These are phyloP conservation scores for Drosophila pruinosa DNA, from an alignment of 1,140 invertebrate species.

Conservation along the genomic window DNA sequence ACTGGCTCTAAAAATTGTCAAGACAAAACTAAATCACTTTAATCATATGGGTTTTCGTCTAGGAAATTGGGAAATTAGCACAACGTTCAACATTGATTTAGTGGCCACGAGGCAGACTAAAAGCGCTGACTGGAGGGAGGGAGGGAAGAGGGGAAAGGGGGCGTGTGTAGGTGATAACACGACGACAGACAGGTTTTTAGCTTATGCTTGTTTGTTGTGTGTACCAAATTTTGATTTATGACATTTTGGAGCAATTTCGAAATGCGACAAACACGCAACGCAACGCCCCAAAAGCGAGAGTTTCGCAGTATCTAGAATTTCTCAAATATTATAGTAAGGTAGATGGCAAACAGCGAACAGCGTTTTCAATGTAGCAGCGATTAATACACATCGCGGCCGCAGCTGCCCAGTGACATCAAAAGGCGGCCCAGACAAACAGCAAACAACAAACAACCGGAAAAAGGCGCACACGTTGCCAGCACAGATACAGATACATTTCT, in stretches of 20 bases:
- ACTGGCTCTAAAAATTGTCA: not conserved
- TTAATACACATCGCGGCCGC: conserved; percentile 74
- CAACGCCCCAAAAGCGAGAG: conserved; percentile 1
- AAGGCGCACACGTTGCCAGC: conserved; percentile 8
- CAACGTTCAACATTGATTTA: conserved; percentile 58
- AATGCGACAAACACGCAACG: conserved; percentile 73
- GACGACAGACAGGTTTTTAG: conserved; percentile 44
- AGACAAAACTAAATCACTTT: not conserved
- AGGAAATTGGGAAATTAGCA: conserved; percentile 43
- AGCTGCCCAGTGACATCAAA: conserved; percentile 77
- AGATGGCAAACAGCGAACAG: conserved; percentile 50
- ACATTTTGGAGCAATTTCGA: conserved; percentile 72
- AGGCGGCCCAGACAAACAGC: conserved; percentile 47
- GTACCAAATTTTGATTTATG: conserved; percentile 71
- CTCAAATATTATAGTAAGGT: not conserved
- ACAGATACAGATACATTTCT: conserved; percentile 58
- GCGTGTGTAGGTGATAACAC: conserved; percentile 74
- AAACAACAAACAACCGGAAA: conserved; percentile 51
- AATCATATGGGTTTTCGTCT: not conserved
- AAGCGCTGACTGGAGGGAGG: conserved; percentile 14
- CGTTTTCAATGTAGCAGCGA: conserved; percentile 65
- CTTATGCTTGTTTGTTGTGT: conserved; percentile 27
- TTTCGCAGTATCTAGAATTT: not conserved
- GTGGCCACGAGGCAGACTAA: conserved; percentile 42
- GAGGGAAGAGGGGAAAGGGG: too few relatives aligned